Base-by-base conservation (phyloP, 2,888 invertebrate species). In the Ptilodon capucinus region DNA sequence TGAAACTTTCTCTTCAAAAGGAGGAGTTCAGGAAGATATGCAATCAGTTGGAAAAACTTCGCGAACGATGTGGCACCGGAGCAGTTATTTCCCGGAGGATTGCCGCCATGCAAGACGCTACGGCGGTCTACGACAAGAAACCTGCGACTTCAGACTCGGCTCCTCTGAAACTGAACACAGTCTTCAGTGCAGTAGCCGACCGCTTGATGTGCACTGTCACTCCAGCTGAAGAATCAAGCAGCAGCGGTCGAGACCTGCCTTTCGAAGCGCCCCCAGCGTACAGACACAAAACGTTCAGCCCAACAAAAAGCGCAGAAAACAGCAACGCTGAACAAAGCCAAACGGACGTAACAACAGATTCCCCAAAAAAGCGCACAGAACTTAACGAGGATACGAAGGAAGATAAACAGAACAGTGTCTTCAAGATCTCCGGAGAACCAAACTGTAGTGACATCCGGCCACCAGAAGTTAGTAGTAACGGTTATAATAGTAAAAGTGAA, bases 1-100 rank as follows among this genome's bases (percentile, higher is more conserved):
- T 30, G 19, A 14, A n/a, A 28, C 28, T 45, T 48, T 59, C n/a
- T 46, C 14, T 46, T 13, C 28, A 16, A 54, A 44, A 96, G 95
- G 96, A 97, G 80, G 97, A 97, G 86, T 96, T 97, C 74, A 92
- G 94, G 60, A 93, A 96, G 57, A 92, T 97, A 30, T 95, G 95
- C 82, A 94, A 94, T 34, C 96, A 97, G 74, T 86, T 97, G 35
- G 96, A 96, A 61, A 87, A 94, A 50, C 90, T 97, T n/a, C 95
- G 95, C 60, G 97, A 97, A 68, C 93, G 95, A 51, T 93, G 96
- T 54, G 92, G 95, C 14, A 94, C 95, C 0, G 96, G 96, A 69
- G 92, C 94, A 14, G 93, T 94, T 48, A 86, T 97, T 53, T 94
- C 94, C 11, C 93, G 94, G 46, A 95, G 95, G 69, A 95, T 97